phyloP scores from a whole-genome alignment of 2,888 invertebrate species.

The Hoplodrina blanda region DNA sequence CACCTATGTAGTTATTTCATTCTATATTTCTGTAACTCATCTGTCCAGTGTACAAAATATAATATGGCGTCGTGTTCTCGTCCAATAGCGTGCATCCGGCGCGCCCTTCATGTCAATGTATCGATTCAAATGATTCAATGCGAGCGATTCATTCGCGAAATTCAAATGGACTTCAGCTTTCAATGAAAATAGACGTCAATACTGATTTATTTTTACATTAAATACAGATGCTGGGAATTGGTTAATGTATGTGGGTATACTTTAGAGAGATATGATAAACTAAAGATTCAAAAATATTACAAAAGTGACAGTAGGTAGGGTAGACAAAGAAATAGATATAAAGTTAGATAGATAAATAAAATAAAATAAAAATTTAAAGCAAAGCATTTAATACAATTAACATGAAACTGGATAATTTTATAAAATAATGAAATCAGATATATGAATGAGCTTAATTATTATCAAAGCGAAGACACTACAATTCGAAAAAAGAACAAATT shows the following conservation, averaged over 20 bases:
- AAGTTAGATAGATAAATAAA: too few species aligned
- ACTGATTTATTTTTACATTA: constrained; percentile 38
- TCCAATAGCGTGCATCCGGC: constrained; percentile 64
- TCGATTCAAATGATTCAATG: constrained; percentile 59
- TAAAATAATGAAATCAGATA: too few species aligned
- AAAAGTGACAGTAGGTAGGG: neutral
- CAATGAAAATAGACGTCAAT: constrained; percentile 45
- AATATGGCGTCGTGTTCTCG: constrained; percentile 64
- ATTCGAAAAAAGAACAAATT: too few species aligned
- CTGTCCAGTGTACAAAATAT: constrained; percentile 37
- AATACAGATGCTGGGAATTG: neutral
- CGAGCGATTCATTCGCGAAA: constrained; percentile 61
- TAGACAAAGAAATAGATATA: neutral
- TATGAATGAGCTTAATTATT: too few species aligned
- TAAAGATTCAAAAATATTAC: neutral
- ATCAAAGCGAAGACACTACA: too few species aligned
- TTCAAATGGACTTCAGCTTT: constrained; percentile 46
- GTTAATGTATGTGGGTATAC: neutral
- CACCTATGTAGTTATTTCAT: neutral
- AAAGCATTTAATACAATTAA: too few species aligned
- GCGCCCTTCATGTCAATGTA: constrained; percentile 61
- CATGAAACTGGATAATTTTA: too few species aligned
- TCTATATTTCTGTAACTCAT: constrained; percentile 42
- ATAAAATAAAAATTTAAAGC: too few species aligned
- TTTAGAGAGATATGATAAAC: neutral